Conservation (phyloP, 2,888 invertebrate species). For the Sipunculus nudus region DNA sequence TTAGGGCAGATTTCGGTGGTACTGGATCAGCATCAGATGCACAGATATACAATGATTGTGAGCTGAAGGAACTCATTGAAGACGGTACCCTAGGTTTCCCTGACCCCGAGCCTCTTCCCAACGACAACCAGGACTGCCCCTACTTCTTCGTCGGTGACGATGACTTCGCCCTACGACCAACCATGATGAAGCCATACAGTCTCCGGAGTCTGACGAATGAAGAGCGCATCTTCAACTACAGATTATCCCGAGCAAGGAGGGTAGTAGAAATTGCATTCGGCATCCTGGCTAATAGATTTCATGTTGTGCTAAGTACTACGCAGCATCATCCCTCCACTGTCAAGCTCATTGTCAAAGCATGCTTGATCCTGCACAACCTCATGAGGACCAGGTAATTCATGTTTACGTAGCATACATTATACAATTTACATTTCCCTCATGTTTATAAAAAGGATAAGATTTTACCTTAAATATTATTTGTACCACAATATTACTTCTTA, state of each 20-base stretch:
- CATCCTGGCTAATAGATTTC: constrained; percentile 4
- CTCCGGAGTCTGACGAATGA: background rate
- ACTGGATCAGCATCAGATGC: constrained; percentile 10
- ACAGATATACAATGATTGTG: constrained; percentile 13
- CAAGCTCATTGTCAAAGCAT: constrained; percentile 19
- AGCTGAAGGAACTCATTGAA: constrained; percentile 6
- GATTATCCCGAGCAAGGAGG: too few relatives aligned
- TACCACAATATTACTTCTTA: too few relatives aligned
- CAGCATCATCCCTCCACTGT: constrained; percentile 22
- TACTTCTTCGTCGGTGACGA: constrained; percentile 12
- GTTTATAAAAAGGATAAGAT: too few relatives aligned
- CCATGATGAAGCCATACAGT: constrained; percentile 15
- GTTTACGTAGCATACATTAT: too few relatives aligned
- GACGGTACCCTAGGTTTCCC: constrained; percentile 6
- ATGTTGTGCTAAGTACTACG: constrained; percentile 21
- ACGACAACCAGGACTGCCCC: constrained; percentile 5
- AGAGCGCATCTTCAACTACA: background rate
- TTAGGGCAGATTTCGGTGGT: constrained; percentile 3
- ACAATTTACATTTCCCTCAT: too few relatives aligned
- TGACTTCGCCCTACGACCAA: constrained; percentile 9
- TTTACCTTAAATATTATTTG: too few relatives aligned
- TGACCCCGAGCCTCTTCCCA: background rate
- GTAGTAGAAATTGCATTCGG: too few relatives aligned
- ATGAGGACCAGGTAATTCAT: constrained; percentile 12
- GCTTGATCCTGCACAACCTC: constrained; percentile 8